Base-by-base conservation (phyloP, 2,797 vertebrate genomes). In the Oreochromis grahami region DNA sequence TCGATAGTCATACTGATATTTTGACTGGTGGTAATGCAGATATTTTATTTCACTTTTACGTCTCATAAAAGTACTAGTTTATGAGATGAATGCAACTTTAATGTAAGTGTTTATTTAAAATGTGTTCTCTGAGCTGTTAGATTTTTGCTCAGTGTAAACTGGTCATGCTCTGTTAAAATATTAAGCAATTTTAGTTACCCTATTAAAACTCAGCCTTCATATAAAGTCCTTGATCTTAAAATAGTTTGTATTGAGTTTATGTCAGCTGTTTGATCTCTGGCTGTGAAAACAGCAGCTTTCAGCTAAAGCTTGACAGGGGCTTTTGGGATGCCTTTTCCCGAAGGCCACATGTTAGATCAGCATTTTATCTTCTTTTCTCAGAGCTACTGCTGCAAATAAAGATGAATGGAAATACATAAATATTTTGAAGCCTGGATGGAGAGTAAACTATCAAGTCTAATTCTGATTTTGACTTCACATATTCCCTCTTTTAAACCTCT, bases 221-320 rank as follows among this genome's bases (percentile, higher is more conserved):
- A 76, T 79, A 51, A 83, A 68, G 68, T 80, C 63, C 81, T 91
- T 87, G 85, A 88, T 90, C 85, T 74, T 55, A 79, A 86, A 89
- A 87, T 90, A 79, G 45, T 36, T 63, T 80, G 70, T 17, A 24
- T 84, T 58, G 41, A 76, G 63, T 79, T 78, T 24, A 43, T 81
- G 80, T 87, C 87, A 80, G 77, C 55, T 10, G 80, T 88, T 90
- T 89, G 82, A 90, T 89, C 77, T 79, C 38, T 14, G 56, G 70
- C 84, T 88, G 79, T 76, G 58, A 77, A 89, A 88, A 89, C 77
- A 88, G 85, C 70, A 86, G 76, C 63, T 91, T 86, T 81, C 4
- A 0, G 72, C 76, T 77, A 87, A 87, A 84, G 86, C 81, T 80
- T 82, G 87, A 90, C 85, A 85, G 76, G 79, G 41, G 70, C 41